These are phyloP conservation scores for Zaprionus nigranus DNA, from an alignment of 1,140 invertebrate species.

Conservation along the genomic window DNA sequence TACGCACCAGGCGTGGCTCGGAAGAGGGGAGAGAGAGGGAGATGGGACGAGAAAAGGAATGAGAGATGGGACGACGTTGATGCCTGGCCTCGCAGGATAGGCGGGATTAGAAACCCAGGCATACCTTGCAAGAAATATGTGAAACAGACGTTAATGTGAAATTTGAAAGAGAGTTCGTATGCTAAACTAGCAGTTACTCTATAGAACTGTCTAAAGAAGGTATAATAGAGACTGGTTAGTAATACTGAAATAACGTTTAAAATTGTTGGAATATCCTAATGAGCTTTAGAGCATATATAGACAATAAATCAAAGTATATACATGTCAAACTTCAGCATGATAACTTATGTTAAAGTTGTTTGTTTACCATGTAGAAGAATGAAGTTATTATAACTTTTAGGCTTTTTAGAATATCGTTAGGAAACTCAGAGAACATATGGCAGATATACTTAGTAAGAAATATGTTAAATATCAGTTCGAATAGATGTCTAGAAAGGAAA, in stretches of 20 bases:
- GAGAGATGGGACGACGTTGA: neutral
- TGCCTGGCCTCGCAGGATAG: conserved; percentile 44
- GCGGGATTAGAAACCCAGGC: conserved; percentile 22
- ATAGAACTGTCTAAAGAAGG: neutral
- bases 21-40: neutral
- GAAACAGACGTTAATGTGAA: neutral
- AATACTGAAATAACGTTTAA: neutral
- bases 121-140: conserved; percentile 2
- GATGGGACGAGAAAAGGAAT: neutral
- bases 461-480: neutral
- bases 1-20: conserved; percentile 62
- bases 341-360: neutral
- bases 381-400: neutral
- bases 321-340: neutral
- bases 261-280: neutral
- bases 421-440: neutral
- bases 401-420: neutral
- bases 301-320: neutral
- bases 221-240: neutral
- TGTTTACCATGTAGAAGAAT: neutral
- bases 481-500: no score
- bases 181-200: neutral
- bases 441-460: neutral
- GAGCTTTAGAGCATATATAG: neutral
- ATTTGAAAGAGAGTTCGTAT: neutral